These are phyloP conservation scores for Glyphotaelius pellucidus DNA, from an alignment of 2,888 invertebrate species.

Conservation along the genomic window DNA sequence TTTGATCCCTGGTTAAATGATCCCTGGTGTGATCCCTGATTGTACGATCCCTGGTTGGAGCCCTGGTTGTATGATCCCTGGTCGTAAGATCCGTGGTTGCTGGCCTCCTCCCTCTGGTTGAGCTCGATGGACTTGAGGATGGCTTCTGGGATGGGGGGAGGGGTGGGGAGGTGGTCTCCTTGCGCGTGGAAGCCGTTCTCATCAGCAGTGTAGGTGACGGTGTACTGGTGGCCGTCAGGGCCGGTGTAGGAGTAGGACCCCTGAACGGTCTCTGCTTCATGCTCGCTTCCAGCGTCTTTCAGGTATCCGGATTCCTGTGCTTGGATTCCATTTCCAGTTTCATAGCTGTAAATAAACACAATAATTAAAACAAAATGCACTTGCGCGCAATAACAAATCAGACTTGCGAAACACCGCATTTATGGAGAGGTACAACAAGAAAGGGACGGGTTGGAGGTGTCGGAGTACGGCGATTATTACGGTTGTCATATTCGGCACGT, in stretches of 20 bases:
- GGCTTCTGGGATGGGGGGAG: slow-evolving; percentile 79
- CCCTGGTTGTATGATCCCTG: not conserved
- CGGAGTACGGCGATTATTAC: too few species aligned
- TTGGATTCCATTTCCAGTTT: slow-evolving; percentile 82
- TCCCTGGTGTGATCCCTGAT: not conserved
- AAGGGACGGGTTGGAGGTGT: too few species aligned
- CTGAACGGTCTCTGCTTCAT: slow-evolving; percentile 70
- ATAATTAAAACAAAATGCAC: not conserved
- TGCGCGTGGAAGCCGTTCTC: slow-evolving; percentile 78
- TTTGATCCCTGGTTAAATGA: not conserved
- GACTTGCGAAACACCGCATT: too few species aligned
- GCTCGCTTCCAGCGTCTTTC: slow-evolving; percentile 67
- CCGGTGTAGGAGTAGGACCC: slow-evolving; percentile 79
- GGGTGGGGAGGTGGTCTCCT: slow-evolving; percentile 78
- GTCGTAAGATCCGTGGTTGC: slow-evolving; percentile 29
- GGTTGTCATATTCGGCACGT: too few species aligned
- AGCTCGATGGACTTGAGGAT: slow-evolving; percentile 76
- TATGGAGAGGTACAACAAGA: too few species aligned
- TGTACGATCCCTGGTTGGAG: not conserved
- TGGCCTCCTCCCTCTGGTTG: slow-evolving; percentile 60
- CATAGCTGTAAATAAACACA: slow-evolving; percentile 74
- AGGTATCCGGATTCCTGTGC: slow-evolving; percentile 72
- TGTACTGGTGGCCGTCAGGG: slow-evolving; percentile 78
- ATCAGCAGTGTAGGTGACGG: slow-evolving; percentile 78
- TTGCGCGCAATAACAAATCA: too few species aligned